Evolutionary conservation across 1,140 invertebrate species (phyloP), one percentile per base, ranked within the genome.

Genomic region (Hycleus phaleratus): DNA sequence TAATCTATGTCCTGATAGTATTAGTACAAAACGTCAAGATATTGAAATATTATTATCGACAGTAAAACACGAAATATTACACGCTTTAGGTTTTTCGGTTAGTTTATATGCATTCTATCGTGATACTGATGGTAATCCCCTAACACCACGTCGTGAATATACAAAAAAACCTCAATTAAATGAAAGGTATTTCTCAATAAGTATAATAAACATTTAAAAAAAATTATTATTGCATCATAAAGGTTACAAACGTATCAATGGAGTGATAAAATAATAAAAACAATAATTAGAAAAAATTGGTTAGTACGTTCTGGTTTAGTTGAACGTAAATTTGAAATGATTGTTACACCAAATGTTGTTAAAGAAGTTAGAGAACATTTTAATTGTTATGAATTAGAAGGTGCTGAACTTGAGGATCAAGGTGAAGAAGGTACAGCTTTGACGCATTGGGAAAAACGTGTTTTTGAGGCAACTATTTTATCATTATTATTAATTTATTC

Each of bases 1-100:
- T 1, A 99, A 98, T 79, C 84, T 99, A 49, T 99, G 97, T 71
- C 96, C 96, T 0, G 83, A 88, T n/a, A 93, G 91, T 66, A 89
- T 99, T 45, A 94, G 90, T 66, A 95, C 91, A 10, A 93, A 94
- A 69, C 83, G 85, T 32, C 90, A 97, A 68, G 95, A 99, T 68
- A 75, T 95, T 55, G 90, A 95, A 65, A 94, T 94, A 10, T 79
- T 98, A 2, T 77, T 98, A 59, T 96, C 95, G 24, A 98, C 95
- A 0, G 93, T 99, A 0, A 98, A 99, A 75, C 97, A 99, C 76
- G 97, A 99, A 75, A 98, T 99, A 71, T 78, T 98, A 1, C 97
- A 99, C 78, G 95, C 96, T 0, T 77, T 99, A 38, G 95, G 94
- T 1, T 97, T 98, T 77, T 96, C 94, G 6, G 88, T 96, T 0